Percentiles rank a stretch among this genome's conserved stretches.
Evolutionary conservation across 2,888 invertebrate species (phyloP).

Genomic region (Dasysyrphus albostriatus): DNA sequence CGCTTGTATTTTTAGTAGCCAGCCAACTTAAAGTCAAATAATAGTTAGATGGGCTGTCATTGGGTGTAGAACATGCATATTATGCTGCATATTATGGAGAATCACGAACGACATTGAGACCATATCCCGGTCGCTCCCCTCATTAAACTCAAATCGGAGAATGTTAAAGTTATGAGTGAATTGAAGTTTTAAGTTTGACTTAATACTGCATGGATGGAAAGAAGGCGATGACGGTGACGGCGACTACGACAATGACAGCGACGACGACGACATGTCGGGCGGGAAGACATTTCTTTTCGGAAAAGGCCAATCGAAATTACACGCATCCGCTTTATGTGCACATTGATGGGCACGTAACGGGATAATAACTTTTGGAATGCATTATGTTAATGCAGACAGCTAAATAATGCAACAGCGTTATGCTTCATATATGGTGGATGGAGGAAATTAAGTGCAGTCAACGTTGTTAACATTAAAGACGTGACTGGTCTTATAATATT

Average conservation of each 20-base stretch:
- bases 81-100: constrained; percentile 50
- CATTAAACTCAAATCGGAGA: constrained; percentile 4
- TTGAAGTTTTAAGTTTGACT: constrained; percentile 30
- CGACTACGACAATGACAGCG: not conserved
- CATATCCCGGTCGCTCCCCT: constrained; percentile 26
- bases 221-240: constrained; percentile 14
- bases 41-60: constrained; percentile 37
- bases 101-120: constrained; percentile 59
- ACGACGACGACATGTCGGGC: constrained; percentile 46
- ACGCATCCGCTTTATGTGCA: constrained; percentile 50
- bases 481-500: constrained; percentile 36
- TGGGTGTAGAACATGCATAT: constrained; percentile 31
- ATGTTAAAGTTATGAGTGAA: constrained; percentile 19
- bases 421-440: constrained; percentile 7
- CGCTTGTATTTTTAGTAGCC: constrained; percentile 23
- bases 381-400: constrained; percentile 42
- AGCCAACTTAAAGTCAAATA: constrained; percentile 37
- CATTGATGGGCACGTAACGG: constrained; percentile 47
- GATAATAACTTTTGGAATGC: constrained; percentile 39
- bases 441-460: constrained; percentile 36
- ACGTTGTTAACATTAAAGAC: constrained; percentile 44
- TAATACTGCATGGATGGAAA: not conserved
- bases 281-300: constrained; percentile 52
- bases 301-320: constrained; percentile 46
- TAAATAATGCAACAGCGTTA: constrained; percentile 1